These are phyloP conservation scores for Pecten maximus DNA, from an alignment of 2,888 invertebrate species.

Conservation along the genomic window DNA sequence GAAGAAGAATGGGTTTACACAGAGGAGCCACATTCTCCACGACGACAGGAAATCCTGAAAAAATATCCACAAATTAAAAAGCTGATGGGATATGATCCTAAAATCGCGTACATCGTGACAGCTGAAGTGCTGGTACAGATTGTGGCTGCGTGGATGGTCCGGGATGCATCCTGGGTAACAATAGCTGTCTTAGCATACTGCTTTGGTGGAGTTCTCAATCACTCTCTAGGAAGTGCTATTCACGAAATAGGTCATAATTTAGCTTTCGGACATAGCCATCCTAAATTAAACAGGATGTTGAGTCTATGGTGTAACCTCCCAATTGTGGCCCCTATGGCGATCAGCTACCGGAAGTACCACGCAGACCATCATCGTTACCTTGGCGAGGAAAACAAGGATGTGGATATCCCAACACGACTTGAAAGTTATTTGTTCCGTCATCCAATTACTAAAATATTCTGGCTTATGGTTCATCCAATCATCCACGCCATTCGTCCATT, in stretches of 20 bases:
- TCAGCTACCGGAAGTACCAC: conserved; percentile 82
- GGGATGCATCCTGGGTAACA: conserved; percentile 75
- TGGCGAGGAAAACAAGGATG: conserved; percentile 81
- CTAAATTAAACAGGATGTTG: conserved; percentile 76
- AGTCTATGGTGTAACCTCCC: conserved; percentile 81
- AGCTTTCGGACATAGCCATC: conserved; percentile 80
- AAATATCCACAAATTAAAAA: conserved; percentile 82
- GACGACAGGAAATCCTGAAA: conserved; percentile 93
- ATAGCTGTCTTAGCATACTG: conserved; percentile 75
- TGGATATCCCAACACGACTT: conserved; percentile 81
- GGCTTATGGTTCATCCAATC: conserved; percentile 80
- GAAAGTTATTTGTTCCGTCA: conserved; percentile 80
- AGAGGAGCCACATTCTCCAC: conserved; percentile 97
- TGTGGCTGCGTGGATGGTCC: conserved; percentile 70
- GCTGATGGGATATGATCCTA: conserved; percentile 81
- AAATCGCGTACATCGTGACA: conserved; percentile 74
- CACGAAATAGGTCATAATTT: conserved; percentile 82
- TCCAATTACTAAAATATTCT: conserved; percentile 80
- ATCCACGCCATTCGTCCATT: conserved; percentile 81
- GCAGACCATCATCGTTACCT: conserved; percentile 81
- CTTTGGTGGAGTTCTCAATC: conserved; percentile 80
- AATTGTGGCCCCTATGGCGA: conserved; percentile 80
- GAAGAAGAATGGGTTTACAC: conserved; percentile 92
- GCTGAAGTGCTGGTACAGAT: conserved; percentile 75
- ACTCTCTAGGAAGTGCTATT: conserved; percentile 81